phyloP scores from a whole-genome alignment of 1,140 invertebrate species.

The Mya arenaria region DNA sequence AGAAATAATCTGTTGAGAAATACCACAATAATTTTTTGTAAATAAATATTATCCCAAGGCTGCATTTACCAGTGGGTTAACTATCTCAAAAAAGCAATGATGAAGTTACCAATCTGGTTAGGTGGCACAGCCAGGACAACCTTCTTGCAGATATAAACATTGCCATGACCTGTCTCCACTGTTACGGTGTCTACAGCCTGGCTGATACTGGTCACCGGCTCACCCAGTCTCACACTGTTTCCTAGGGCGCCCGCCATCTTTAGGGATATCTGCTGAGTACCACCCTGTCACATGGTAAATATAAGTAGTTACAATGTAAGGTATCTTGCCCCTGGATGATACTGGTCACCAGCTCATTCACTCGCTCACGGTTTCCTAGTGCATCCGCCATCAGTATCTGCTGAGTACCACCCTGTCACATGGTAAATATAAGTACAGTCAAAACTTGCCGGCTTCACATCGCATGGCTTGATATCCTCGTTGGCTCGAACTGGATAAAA shows the following conservation, averaged over 20 bases:
- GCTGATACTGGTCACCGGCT: slow-evolving; percentile 75
- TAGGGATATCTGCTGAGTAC: slow-evolving; percentile 81
- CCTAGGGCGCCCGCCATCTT: slow-evolving; percentile 73
- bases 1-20: too few relatives aligned
- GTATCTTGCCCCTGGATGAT: slow-evolving; percentile 75
- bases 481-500: too few relatives aligned
- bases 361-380: slow-evolving; percentile 72
- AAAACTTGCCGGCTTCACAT: slow-evolving; percentile 66
- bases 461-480: too few relatives aligned
- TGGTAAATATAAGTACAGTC: too few relatives aligned
- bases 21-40: too few relatives aligned
- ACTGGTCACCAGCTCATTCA: slow-evolving; percentile 74
- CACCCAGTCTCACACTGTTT: slow-evolving; percentile 68
- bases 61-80: not conserved
- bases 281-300: slow-evolving; percentile 78
- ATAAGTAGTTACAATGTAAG: too few relatives aligned
- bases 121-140: slow-evolving; percentile 74
- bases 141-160: slow-evolving; percentile 61
- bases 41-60: not conserved
- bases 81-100: too few relatives aligned
- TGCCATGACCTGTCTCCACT: slow-evolving; percentile 66
- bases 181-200: slow-evolving; percentile 73
- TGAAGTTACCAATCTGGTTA: slow-evolving; percentile 66
- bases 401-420: slow-evolving; percentile 80
- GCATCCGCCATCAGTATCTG: slow-evolving; percentile 77